Conservation (phyloP, 2,888 invertebrate species). For the Watsonalla binaria region DNA sequence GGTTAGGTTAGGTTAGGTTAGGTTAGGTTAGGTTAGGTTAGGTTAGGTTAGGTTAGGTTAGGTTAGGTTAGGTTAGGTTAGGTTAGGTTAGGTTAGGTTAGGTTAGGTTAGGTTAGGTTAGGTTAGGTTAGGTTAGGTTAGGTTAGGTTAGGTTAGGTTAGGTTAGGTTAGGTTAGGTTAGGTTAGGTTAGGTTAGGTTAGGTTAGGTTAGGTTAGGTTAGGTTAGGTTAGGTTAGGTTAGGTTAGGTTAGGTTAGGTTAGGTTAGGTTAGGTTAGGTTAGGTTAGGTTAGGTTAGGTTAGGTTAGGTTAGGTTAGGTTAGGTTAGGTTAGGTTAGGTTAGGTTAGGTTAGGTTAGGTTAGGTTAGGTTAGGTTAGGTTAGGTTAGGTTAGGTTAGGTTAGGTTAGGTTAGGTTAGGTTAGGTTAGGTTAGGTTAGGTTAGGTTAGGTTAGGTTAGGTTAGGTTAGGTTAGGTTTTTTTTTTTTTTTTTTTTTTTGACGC, state of each 20-base stretch:
- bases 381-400: conserved; percentile 16
- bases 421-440: conserved; percentile 7
- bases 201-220: conserved; percentile 24
- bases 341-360: conserved; percentile 23
- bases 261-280: conserved; percentile 26
- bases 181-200: conserved; percentile 23
- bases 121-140: conserved; percentile 22
- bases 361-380: conserved; percentile 12
- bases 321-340: conserved; percentile 21
- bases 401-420: conserved; percentile 8
- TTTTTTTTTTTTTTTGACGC: no score
- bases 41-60: conserved; percentile 22
- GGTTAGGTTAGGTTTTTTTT: conserved; percentile 11
- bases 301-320: conserved; percentile 23
- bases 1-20: conserved; percentile 21
- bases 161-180: conserved; percentile 21
- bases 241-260: conserved; percentile 26
- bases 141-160: conserved; percentile 22
- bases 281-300: conserved; percentile 20
- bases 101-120: conserved; percentile 22
- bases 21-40: conserved; percentile 23
- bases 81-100: conserved; percentile 24
- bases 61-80: conserved; percentile 23
- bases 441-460: conserved; percentile 10
- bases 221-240: conserved; percentile 25